Base-by-base conservation (phyloP, 2,797 vertebrate species). In the Tinamus major region DNA sequence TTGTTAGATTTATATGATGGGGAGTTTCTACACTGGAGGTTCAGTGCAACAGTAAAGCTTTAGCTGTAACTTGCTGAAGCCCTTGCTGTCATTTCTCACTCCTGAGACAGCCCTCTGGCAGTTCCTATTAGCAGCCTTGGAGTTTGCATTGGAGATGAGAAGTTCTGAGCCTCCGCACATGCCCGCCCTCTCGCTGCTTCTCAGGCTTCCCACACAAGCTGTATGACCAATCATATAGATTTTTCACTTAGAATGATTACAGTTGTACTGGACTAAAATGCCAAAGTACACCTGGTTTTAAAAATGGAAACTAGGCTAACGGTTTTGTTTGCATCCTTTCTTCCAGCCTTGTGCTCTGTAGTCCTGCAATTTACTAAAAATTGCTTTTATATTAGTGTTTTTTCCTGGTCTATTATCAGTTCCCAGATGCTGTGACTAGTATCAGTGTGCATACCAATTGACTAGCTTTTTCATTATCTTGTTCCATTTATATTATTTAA, bases 101-200 rank as follows among this genome's bases (percentile, higher is more conserved):
- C 87, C 70, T 81, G 74, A 91, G 83, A 96, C 93, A 74, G 91
- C 35, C 67, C 72, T 87, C 69, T 81, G 85, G 77, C 93, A 88
- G 93, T 91, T 94, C 81, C 89, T 93, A 79, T 96, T 90, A 92
- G 83, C 85, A 94, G 74, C 70, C 51, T 93, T 2, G 1, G 72
- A 84, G 67, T 92, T 93, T 79, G 77, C 81, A 72, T 95, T 88
- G 81, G 78, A 91, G 93, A 91, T 94, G 81, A 89, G 63, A 94
- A 91, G 63, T 95, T 93, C 62, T 91, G 87, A 94, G 94, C 59
- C 87, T 94, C 95, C 94, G 80, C 96, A 96, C 92, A 75, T 94
- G 41, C 85, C 92, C 86, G 88, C 71, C 79, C 39, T 71, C 75
- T 70, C 55, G 80, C 86, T 64, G 41, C 79, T 93, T 94, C 82